Conservation (phyloP, 2,797 vertebrate genomes). For the Fundulus diaphanus region DNA sequence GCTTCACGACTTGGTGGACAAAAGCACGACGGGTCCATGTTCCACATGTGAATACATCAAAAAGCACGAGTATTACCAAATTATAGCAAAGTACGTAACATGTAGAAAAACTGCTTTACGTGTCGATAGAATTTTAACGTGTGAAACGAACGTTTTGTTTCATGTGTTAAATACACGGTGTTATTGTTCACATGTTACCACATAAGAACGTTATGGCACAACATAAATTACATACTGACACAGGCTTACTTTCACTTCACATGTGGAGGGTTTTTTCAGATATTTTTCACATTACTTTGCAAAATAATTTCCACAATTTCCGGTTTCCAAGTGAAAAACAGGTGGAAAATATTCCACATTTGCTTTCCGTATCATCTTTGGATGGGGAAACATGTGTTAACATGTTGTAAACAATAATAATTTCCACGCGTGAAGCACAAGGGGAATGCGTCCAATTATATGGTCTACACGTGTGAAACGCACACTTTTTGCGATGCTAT, state of each 20-base stretch:
- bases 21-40: neutral
- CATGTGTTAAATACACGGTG: no score
- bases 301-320: neutral
- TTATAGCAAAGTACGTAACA: neutral
- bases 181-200: neutral
- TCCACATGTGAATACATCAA: neutral
- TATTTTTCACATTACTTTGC: neutral
- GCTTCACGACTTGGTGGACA: conserved; percentile 34
- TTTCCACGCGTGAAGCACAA: neutral
- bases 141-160: neutral
- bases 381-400: neutral
- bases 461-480: no score
- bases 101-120: no score
- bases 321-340: no score
- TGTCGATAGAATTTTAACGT: no score
- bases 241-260: neutral
- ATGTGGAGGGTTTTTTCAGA: neutral
- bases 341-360: neutral
- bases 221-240: neutral
- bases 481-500: no score
- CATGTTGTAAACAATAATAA: neutral
- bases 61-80: neutral
- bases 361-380: neutral
- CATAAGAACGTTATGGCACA: neutral
- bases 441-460: neutral